Base-by-base conservation (phyloP, 2,888 invertebrate species). In the Lasius fuliginosus region DNA sequence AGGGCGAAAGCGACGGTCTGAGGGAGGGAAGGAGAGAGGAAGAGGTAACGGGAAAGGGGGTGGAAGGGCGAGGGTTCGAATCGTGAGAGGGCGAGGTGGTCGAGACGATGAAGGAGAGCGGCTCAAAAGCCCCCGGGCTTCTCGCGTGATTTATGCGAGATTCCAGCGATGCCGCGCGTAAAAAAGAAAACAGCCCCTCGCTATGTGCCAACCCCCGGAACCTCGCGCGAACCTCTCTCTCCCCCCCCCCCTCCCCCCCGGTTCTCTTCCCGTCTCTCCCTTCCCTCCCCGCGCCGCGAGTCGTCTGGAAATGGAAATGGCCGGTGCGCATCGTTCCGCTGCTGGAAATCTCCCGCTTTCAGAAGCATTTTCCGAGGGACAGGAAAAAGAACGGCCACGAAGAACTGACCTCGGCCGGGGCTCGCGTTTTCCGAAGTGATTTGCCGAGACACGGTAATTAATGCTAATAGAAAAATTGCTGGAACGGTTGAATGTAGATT, bases 101-200 rank as follows among this genome's bases (percentile, higher is more conserved):
- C 42, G 84, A 58, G 73, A 65, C 58, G 83, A 81, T 60, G 77
- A 81, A 77, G 84, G 76, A 67, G 69, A 60, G 23, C 58, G 84
- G 81, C 86, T 82, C 85, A 67, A 82, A 64, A 85, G 84, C 86
- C 85, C 33, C 84, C 68, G 71, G 82, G 84, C 82, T 83, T 81
- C 85, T 85, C 82, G 85, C 85, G 86, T 89, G 90, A 90, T 90
- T 90, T 90, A 90, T 90, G 89, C 89, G 82, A 82, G 84, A 86
- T 86, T 85, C 76, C 86, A 86, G 53, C 75, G 84, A 71, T 82
- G 75, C 82, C 69, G 83, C 86, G 86, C 85, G 85, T 89, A 90
- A 90, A 90, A 90, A 90, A 90, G 83, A 85, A 90, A 90, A 89
- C 88, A 90, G 83, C 68, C 79, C 69, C 58, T 27, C 53, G 77